Evolutionary conservation across 1,140 invertebrate genomes (phyloP).

Genomic region (Trachymyrmex cornetzi): DNA sequence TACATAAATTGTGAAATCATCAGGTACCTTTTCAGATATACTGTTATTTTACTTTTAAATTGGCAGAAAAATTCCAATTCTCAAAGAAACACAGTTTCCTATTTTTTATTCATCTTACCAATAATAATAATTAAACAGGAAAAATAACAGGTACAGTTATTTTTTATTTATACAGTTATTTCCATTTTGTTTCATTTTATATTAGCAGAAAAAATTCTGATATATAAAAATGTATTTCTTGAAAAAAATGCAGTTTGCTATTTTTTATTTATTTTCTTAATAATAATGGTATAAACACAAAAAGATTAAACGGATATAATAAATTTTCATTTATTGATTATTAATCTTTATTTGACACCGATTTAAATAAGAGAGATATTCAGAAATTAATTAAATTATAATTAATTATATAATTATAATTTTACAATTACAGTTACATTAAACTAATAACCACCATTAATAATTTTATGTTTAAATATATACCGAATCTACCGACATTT

Average conservation of each 20-base stretch:
- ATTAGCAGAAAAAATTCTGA: not conserved
- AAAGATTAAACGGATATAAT: not conserved
- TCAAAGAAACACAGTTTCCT: not conserved
- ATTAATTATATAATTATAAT: constrained; percentile 1
- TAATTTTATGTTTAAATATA: not conserved
- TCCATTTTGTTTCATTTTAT: not conserved
- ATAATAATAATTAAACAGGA: not conserved
- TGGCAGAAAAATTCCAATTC: not conserved
- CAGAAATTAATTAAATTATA: not conserved
- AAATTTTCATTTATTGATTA: not conserved
- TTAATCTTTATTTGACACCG: not conserved
- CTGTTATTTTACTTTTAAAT: not conserved
- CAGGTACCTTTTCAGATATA: not conserved
- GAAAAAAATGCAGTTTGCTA: not conserved
- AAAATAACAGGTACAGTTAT: not conserved
- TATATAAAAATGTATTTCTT: constrained; percentile 4
- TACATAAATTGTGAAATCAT: constrained; percentile 1
- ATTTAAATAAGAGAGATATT: not conserved
- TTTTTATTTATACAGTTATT: not conserved
- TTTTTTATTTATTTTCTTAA: not conserved
- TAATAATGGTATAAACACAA: not conserved
- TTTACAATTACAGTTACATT: not conserved
- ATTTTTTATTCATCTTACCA: not conserved
- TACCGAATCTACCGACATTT: not conserved
- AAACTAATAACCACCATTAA: not conserved